Evolutionary conservation across 2,888 invertebrate species (phyloP), one percentile per base, ranked within the genome.

Genomic region (Lingula anatina): DNA sequence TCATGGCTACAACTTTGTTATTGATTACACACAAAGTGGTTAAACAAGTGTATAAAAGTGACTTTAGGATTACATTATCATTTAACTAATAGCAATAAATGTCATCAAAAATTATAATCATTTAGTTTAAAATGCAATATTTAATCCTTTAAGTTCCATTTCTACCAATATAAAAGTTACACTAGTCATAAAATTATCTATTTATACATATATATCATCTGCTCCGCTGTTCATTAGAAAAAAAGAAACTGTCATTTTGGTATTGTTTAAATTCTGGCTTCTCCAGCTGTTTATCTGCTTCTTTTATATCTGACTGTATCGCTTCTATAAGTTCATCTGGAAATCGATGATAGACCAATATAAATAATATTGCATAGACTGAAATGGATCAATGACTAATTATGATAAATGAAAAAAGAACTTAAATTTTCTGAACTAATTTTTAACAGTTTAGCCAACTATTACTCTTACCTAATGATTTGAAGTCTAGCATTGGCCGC

Each of bases 401-500:
- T n/a, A n/a, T n/a, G n/a, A n/a, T n/a, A n/a, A n/a, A n/a, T n/a
- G n/a, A n/a, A n/a, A n/a, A n/a, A 26, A 42, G 38, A 48, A 44
- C 39, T 41, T 36, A 24, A 43, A 2, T 21, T 45, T 35, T 28
- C 28, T 7, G 7, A 44, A 28, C 2, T n/a, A 35, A 12, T 21
- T 20, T 4, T 15, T 5, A 2, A 18, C n/a, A n/a, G n/a, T n/a
- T n/a, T n/a, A n/a, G n/a, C n/a, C n/a, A n/a, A n/a, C n/a, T n/a
- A n/a, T n/a, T n/a, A n/a, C n/a, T n/a, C 70, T 73, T 70, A 84
- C 84, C 84, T 54, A 83, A 59, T 0, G 87, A 87, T 20, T 79
- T 77, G 68, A 93, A 97, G 73, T 89, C 85, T 68, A 80, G 83
- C 80, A 96, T 93, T 1, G 87, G 85, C 60, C 97, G 81, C 54